Evolutionary conservation across 2,888 invertebrate genomes (phyloP).

Genomic region (Hipparchia semele): DNA sequence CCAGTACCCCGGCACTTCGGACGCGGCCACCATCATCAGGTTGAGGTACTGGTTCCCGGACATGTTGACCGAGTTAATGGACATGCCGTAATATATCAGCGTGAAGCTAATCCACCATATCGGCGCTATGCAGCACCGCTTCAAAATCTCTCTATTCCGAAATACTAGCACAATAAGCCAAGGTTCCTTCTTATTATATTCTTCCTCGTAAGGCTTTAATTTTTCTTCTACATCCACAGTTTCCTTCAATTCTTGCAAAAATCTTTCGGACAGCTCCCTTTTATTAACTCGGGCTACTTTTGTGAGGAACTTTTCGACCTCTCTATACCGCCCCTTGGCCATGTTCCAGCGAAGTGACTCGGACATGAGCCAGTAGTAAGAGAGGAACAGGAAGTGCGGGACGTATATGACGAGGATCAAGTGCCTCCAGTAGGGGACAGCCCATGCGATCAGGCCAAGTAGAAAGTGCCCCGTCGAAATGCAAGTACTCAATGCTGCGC

Average conservation of each 20-base stretch:
- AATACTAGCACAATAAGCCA: slow-evolving; percentile 62
- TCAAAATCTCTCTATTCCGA: slow-evolving; percentile 66
- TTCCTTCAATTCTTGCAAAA: slow-evolving; percentile 51
- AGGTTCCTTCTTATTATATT: slow-evolving; percentile 48
- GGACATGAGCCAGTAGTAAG: slow-evolving; percentile 86
- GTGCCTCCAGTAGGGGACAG: slow-evolving; percentile 85
- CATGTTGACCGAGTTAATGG: slow-evolving; percentile 86
- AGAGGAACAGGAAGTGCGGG: slow-evolving; percentile 85
- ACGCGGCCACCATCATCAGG: slow-evolving; percentile 81
- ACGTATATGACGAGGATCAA: slow-evolving; percentile 85
- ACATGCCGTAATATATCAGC: slow-evolving; percentile 88
- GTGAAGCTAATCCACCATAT: slow-evolving; percentile 88
- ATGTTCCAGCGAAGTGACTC: slow-evolving; percentile 91
- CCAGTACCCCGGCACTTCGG: slow-evolving; percentile 86
- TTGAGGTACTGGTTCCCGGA: slow-evolving; percentile 87
- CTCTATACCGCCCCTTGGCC: slow-evolving; percentile 85
- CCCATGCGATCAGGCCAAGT: slow-evolving; percentile 86
- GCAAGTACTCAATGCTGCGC: slow-evolving; percentile 86
- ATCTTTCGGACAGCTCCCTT: slow-evolving; percentile 56
- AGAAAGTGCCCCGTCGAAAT: slow-evolving; percentile 87
- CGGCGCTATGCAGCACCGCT: slow-evolving; percentile 71
- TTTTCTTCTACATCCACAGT: slow-evolving; percentile 28
- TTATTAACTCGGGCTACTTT: slow-evolving; percentile 85
- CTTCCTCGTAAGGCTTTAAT: neutral
- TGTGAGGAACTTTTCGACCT: slow-evolving; percentile 84